Base-by-base conservation (phyloP, 2,797 vertebrate genomes). In the Sibirionetta formosa region DNA sequence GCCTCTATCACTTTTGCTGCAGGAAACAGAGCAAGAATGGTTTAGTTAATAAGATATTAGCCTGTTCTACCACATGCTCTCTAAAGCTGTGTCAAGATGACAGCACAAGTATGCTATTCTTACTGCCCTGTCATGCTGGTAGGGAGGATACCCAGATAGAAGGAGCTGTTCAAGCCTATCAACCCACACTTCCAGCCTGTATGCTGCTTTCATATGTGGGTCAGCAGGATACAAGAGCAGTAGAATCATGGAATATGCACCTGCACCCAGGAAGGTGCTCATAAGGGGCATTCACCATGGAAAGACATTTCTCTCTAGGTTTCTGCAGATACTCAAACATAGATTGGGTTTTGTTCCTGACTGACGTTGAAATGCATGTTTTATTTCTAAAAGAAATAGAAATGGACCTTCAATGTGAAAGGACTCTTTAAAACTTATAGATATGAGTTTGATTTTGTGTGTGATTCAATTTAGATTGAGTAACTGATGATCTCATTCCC, bases 201-300 rank as follows among this genome's bases (percentile, higher is more conserved):
- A 24, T 57, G 12, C 7, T 78, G 38, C 26, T 66, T 72, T 51
- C 14, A 14, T 27, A 27, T 31, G 7, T 1, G 3, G n/a, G n/a
- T 50, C 9, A 72, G 35, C 7, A 38, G 40, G 40, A 61, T 51
- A 3, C 26, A 42, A 85, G 27, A 14, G 29, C 58, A 71, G 33
- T 11, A 40, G 36, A 36, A 42, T 18, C 3, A 7, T 44, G 36
- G 10, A 24, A 12, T 56, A 17, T 14, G 12, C 42, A 24, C 9
- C 12, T 9, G 20, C 36, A 63, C 42, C 27, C 8, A 0, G 0
- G 56, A 19, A 53, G 27, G 2, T 46, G 19, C 27, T 68, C 35
- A 50, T 35, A 42, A 73, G 7, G 35, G 26, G 7, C 13, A 61
- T 23, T 44, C 48, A 54, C 22, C 7, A 17, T 27, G 19, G 54